These are phyloP conservation scores for Scopus umbretta DNA, from an alignment of 2,113 vertebrate species.

Conservation along the genomic window DNA sequence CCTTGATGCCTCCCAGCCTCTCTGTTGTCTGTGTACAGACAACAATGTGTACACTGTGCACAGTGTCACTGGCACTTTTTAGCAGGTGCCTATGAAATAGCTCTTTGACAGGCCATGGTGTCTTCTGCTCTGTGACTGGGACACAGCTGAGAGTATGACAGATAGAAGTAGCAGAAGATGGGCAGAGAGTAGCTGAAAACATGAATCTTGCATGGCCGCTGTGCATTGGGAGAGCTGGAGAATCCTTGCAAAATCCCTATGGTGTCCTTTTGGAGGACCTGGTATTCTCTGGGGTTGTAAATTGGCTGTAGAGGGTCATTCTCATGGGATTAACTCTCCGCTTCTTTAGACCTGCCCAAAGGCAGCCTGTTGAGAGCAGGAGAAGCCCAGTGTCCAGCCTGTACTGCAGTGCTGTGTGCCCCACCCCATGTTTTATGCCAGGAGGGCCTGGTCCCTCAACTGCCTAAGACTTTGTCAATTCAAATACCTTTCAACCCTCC, in stretches of 20 bases:
- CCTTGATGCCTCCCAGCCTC: neutral
- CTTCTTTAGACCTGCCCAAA: neutral
- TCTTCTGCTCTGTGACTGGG: neutral
- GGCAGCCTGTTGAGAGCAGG: neutral
- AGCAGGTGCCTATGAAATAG: neutral
- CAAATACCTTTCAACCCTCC: neutral
- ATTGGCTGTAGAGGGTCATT: neutral
- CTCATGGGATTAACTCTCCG: neutral
- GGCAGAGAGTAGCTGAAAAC: neutral
- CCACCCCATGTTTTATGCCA: neutral
- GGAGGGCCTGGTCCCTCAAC: neutral
- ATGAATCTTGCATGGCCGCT: neutral
- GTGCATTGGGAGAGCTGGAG: neutral
- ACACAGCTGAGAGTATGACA: neutral
- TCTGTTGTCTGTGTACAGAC: neutral
- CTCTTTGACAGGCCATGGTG: neutral
- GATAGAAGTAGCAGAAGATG: neutral
- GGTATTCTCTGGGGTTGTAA: neutral
- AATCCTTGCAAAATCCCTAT: neutral
- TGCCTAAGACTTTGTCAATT: neutral
- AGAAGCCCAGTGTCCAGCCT: neutral
- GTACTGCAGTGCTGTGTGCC: neutral
- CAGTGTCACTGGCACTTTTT: neutral
- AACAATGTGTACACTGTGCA: too few relatives aligned
- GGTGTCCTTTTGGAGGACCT: neutral